Evolutionary conservation across 92 coral and sea anemone genomes (phyloP), one percentile per base, ranked within the genome.

Genomic region (Palythoa grandis): DNA sequence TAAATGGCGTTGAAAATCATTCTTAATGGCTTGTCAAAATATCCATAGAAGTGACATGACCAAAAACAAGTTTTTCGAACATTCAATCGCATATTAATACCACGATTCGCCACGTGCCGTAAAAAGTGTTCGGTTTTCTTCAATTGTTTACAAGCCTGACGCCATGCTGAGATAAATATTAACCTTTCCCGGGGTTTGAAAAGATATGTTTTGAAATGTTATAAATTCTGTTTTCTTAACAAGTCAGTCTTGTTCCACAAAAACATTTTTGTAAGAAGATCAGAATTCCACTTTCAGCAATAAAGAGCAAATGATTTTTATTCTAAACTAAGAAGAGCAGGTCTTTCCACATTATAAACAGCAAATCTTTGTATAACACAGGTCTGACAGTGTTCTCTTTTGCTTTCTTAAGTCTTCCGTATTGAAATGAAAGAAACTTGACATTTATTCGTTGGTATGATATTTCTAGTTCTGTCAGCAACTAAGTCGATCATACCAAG

Each of bases 91-190:
- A 80, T 80, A 80, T 80, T 80, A 80, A 80, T 80, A 66, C 39
- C 85, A 80, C 73, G 85, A 67, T 11, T 20, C 73, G 75, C 85
- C 85, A 80, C 85, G 85, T 80, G 85, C 85, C 85, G 74, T 52
- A 4, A 69, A 76, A 79, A 43, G 17, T 19, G 47, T 48, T 65
- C 13, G 61, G 19, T 80, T 67, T 67, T 80, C 85, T 40, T 25
- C 85, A 66, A 80, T 80, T 80, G 85, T 80, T 66, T 48, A 43
- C 43, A 11, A 13, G 47, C 58, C 43, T 43, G 24, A 69, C 43
- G 58, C 85, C 85, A 66, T 48, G 74, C 85, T 67, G 85, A 47
- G 63, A 80, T 15, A 65, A 80, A 66, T 50, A 80, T 65, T 66
- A 80, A 66, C 58, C 52, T 23, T 20, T 80, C 52, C 50, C 39